phyloP scores from a whole-genome alignment of 2,113 vertebrate species.

The Monarcha castaneiventris region DNA sequence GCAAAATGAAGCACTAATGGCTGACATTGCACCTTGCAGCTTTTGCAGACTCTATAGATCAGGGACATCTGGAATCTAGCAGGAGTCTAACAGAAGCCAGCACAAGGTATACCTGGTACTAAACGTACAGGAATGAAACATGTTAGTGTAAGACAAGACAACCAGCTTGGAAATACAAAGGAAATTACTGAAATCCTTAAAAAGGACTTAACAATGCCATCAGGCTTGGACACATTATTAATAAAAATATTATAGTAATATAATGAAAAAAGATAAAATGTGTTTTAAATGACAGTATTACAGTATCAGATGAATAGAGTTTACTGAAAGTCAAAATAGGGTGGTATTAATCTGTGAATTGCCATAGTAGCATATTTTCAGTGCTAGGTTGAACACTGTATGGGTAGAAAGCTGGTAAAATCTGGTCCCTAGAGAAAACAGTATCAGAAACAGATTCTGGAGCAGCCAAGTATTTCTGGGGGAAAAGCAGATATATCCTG shows the following conservation, averaged over 20 bases:
- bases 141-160: background rate
- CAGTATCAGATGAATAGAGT: background rate
- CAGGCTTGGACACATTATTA: background rate
- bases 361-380: background rate
- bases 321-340: background rate
- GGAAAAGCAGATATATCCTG: background rate
- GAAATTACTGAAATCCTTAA: background rate
- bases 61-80: background rate
- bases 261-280: background rate
- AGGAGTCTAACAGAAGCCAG: background rate
- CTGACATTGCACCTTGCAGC: background rate
- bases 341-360: background rate
- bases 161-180: background rate
- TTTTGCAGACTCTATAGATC: background rate
- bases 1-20: background rate
- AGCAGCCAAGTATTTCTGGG: background rate
- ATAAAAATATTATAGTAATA: background rate
- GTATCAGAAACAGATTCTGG: background rate
- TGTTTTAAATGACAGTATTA: background rate
- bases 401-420: background rate
- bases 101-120: background rate
- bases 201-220: background rate
- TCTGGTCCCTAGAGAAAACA: background rate
- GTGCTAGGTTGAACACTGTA: background rate
- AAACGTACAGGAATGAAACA: background rate